phyloP scores from a whole-genome alignment of 2,113 vertebrate genomes.

The Xiphophorus couchianus region DNA sequence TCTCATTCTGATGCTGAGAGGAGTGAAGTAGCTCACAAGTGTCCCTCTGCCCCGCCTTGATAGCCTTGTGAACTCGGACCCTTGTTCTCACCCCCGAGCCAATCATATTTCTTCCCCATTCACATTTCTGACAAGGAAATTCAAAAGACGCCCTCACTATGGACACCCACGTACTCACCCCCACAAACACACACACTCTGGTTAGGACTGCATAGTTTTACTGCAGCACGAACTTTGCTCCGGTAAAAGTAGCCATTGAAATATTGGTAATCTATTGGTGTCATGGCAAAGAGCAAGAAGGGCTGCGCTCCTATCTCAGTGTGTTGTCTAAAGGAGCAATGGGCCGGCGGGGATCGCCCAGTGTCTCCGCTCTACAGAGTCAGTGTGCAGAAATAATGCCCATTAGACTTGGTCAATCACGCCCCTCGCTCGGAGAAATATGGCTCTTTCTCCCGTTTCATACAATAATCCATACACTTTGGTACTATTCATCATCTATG shows the following conservation, averaged over 20 bases:
- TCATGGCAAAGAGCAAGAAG: slow-evolving; percentile 75
- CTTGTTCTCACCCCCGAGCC: slow-evolving; percentile 64
- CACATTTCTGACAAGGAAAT: slow-evolving; percentile 67
- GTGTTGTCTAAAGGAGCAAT: slow-evolving; percentile 76
- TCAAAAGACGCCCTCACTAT: slow-evolving; percentile 51
- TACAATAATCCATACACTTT: slow-evolving; percentile 68
- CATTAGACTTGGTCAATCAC: slow-evolving; percentile 88
- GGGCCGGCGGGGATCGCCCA: slow-evolving; percentile 71
- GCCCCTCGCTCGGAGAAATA: slow-evolving; percentile 66
- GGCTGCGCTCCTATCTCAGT: slow-evolving; percentile 77
- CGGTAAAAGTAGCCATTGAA: slow-evolving; percentile 76
- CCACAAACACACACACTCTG: slow-evolving; percentile 32
- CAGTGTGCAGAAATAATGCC: slow-evolving; percentile 91
- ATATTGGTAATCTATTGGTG: slow-evolving; percentile 75
- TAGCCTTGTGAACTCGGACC: slow-evolving; percentile 72
- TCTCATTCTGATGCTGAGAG: slow-evolving; percentile 42
- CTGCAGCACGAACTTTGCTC: slow-evolving; percentile 69
- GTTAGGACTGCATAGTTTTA: slow-evolving; percentile 66
- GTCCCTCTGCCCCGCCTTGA: slow-evolving; percentile 32
- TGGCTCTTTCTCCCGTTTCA: slow-evolving; percentile 64
- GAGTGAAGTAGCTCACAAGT: slow-evolving; percentile 55
- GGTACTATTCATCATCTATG: slow-evolving; percentile 74
- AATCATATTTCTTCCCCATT: slow-evolving; percentile 78
- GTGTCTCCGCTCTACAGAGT: slow-evolving; percentile 82
- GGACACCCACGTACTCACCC: slow-evolving; percentile 30